Evolutionary conservation across 2,797 vertebrate species (phyloP).

Genomic region (Coracias cyanogaster): DNA sequence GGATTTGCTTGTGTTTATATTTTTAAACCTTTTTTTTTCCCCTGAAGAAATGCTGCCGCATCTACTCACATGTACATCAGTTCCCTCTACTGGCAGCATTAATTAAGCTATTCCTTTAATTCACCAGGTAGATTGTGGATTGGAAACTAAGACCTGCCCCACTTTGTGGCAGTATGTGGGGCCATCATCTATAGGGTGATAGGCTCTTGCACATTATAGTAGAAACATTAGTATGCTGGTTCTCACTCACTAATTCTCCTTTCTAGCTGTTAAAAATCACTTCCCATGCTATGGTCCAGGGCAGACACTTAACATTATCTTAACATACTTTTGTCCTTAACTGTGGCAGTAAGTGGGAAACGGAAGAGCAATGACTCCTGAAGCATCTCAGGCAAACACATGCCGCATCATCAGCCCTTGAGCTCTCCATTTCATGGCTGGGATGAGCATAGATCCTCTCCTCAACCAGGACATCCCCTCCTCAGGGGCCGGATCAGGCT

Average conservation of each 20-base stretch:
- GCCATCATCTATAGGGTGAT: neutral
- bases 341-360: neutral
- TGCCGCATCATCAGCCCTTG: neutral
- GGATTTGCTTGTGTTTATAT: neutral
- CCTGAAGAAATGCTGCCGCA: neutral
- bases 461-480: neutral
- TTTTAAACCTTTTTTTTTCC: neutral
- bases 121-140: neutral
- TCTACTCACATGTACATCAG: slow-evolving; percentile 62
- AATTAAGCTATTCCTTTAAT: slow-evolving; percentile 62
- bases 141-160: neutral
- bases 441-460: neutral
- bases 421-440: neutral
- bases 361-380: neutral
- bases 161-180: neutral
- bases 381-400: neutral
- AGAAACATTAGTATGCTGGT: neutral
- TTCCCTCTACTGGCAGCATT: slow-evolving; percentile 69
- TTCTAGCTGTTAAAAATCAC: neutral
- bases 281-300: neutral
- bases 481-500: neutral
- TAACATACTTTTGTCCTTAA: neutral
- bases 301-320: neutral
- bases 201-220: rapidly evolving
- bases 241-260: neutral